These are phyloP conservation scores for Sepioteuthis lessoniana DNA, from an alignment of 2,888 invertebrate species.

Conservation along the genomic window DNA sequence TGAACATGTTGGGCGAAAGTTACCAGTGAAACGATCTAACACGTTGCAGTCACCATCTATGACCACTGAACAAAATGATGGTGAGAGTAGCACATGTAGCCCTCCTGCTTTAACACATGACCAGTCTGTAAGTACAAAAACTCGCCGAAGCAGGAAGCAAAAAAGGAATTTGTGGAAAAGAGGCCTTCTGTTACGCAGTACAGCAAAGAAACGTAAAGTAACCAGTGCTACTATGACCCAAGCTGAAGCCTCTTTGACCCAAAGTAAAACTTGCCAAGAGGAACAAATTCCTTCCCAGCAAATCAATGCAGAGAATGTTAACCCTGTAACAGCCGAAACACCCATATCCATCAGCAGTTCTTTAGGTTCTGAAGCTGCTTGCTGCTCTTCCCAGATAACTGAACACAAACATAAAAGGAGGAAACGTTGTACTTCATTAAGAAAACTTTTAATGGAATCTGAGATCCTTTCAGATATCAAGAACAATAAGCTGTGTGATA, in stretches of 20 bases:
- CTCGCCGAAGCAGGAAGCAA: not conserved
- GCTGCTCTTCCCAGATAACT: not conserved
- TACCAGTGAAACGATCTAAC: not conserved
- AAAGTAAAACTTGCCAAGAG: not conserved
- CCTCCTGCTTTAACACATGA: not conserved
- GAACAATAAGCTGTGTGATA: slow-evolving; percentile 9
- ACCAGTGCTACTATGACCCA: not conserved
- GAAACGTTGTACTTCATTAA: not conserved
- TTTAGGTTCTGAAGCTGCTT: not conserved
- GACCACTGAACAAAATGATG: not conserved
- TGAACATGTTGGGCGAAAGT: slow-evolving; percentile 25
- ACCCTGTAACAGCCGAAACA: not conserved
- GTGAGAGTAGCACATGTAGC: not conserved
- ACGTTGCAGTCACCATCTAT: not conserved
- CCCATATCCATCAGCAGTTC: not conserved
- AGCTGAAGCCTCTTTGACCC: not conserved
- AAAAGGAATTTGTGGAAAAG: slow-evolving; percentile 8
- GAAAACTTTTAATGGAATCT: not conserved
- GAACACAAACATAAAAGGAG: not conserved
- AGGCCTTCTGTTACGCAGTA: not conserved
- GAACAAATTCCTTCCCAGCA: not conserved
- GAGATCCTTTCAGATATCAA: not conserved
- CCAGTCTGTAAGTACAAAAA: not conserved
- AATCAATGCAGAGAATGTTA: not conserved
- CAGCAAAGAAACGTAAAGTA: not conserved